Conservation (phyloP, 2,797 vertebrate genomes). For the Cossypha niveicapilla region DNA sequence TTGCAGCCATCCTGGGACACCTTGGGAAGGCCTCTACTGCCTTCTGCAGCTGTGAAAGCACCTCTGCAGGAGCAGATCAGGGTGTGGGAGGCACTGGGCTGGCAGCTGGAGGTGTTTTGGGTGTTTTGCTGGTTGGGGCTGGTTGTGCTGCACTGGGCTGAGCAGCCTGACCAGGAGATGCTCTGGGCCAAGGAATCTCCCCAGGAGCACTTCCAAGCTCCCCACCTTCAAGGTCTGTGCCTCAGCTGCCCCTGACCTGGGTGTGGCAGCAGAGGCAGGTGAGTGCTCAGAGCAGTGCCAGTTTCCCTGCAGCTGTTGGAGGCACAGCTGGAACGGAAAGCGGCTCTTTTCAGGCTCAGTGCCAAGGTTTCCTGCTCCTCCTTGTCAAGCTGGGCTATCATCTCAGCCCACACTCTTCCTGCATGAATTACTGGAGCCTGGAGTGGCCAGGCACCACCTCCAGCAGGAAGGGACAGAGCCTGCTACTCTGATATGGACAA, state of each 20-base stretch:
- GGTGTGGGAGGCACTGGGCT: neutral
- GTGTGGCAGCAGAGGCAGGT: neutral
- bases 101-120: neutral
- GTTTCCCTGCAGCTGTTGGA: neutral
- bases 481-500: rapidly evolving
- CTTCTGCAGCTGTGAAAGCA: neutral
- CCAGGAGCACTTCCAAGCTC: neutral
- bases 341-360: rapidly evolving
- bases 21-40: neutral
- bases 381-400: neutral
- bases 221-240: neutral
- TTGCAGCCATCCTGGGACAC: neutral
- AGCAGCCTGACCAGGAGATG: neutral
- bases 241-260: neutral
- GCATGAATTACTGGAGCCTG: neutral
- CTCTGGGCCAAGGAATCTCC: neutral
- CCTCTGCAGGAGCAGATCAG: neutral
- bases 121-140: neutral
- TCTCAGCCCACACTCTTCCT: neutral
- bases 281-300: neutral
- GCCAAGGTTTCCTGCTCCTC: neutral
- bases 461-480: neutral
- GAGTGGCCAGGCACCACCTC: neutral
- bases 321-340: neutral
- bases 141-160: rapidly evolving